Conservation (phyloP, 1,140 invertebrate species). For the Drosophila virilis region DNA sequence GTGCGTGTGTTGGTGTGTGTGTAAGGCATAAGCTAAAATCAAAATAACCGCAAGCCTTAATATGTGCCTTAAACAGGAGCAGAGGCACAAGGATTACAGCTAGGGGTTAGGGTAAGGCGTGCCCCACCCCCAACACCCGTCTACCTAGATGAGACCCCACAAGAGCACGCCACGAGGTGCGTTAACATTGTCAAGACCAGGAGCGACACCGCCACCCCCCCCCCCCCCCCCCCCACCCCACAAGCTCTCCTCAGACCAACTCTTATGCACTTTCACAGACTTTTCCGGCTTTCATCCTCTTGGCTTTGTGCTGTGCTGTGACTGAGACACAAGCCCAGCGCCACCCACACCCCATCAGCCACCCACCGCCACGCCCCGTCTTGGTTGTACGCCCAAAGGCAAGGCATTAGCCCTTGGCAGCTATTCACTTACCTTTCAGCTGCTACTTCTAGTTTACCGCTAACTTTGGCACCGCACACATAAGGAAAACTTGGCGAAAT, state of each 20-base stretch:
- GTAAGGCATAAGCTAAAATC: slow-evolving; percentile 38
- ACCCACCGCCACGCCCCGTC: neutral
- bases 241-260: neutral
- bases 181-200: slow-evolving; percentile 22
- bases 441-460: slow-evolving; percentile 16
- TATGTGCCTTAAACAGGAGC: neutral
- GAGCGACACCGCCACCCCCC: too few relatives aligned
- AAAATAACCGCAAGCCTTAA: slow-evolving; percentile 47
- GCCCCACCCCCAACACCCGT: neutral
- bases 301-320: neutral
- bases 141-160: neutral
- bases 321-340: too few relatives aligned
- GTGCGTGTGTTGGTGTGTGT: neutral
- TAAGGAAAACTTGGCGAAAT: neutral
- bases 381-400: neutral
- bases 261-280: slow-evolving; percentile 2
- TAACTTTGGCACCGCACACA: slow-evolving; percentile 26
- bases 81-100: neutral
- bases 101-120: neutral
- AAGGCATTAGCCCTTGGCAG: neutral
- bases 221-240: neutral
- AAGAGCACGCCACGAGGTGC: slow-evolving; percentile 14
- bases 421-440: slow-evolving; percentile 44
- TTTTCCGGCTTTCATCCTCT: neutral
- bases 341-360: too few relatives aligned